Base-by-base conservation (phyloP, 1,140 invertebrate species). In the Drosophila pallidifrons region DNA sequence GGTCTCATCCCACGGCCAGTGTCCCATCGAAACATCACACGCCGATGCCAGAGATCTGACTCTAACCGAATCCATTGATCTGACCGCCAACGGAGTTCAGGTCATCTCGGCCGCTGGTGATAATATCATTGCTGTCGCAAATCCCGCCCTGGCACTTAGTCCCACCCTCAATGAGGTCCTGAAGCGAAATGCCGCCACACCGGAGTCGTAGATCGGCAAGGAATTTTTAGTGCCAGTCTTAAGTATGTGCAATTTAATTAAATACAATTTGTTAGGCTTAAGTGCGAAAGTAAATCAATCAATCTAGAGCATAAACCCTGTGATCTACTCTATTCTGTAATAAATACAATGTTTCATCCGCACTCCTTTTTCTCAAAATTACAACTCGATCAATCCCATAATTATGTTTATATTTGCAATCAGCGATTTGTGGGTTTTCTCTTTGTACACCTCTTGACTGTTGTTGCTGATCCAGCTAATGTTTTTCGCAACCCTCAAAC, bases 51-150 rank as follows among this genome's bases (percentile, higher is more conserved):
- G 32, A 25, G 55, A 70, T 35, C 46, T 68, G 15, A 67, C 47
- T 10, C 63, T 38, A 0, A 28, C 67, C 5, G 81, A 90, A 45
- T 77, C 79, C 0, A 63, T 91, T 11, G 86, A 91, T 65, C 43
- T 83, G 4, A 79, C 83, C 47, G 69, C 71, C 10, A 25, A 72
- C 90, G 94, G 94, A 82, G 95, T 95, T 10, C 93, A 97, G 94
- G 95, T 97, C 59, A 96, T 97, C 75, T 96, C 97, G 0, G 96
- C 96, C 0, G 95, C 96, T 20, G 96, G 96, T 1, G 96, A 96
- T 85, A 96, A 97, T 92, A 97, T 97, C 77, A 97, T 97, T 82
- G 97, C 97, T 0, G 96, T 97, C 1, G 96, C 96, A 6, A 97
- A 97, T 94, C 97, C 97, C 11, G 97, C 96, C 2, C 93, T 97